A percentile compares a stretch with the other conserved stretches of the same genome.
Conservation (phyloP, 2,113 vertebrate species). For the Takifugu flavidus region DNA sequence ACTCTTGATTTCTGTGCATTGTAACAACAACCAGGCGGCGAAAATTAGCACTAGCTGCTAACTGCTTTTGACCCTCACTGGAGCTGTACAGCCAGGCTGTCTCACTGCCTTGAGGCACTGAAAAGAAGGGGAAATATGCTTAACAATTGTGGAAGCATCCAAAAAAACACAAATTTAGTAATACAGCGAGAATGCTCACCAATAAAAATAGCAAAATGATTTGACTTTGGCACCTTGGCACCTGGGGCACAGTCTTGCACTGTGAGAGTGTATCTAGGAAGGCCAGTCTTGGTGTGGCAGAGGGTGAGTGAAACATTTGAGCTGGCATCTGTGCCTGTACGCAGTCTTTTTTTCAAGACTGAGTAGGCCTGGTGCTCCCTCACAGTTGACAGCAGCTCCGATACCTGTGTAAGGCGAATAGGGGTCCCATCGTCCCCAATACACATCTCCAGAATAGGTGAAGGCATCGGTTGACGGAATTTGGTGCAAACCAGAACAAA, state of each 20-base stretch:
- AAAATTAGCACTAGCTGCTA: conserved; percentile 85
- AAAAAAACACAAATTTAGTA: neutral
- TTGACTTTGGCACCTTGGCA: conserved; percentile 79
- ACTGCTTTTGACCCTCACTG: conserved; percentile 84
- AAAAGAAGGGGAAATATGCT: neutral
- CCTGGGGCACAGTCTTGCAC: conserved; percentile 83
- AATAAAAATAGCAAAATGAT: conserved; percentile 94
- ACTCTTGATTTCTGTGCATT: conserved; percentile 91
- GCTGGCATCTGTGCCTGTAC: conserved; percentile 65
- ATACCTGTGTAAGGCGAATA: conserved; percentile 65
- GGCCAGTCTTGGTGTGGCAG: conserved; percentile 77
- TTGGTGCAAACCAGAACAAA: conserved; percentile 93
- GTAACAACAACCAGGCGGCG: conserved; percentile 82
- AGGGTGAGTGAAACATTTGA: conserved; percentile 79
- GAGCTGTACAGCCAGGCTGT: conserved; percentile 93
- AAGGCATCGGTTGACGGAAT: conserved; percentile 79
- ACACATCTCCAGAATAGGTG: conserved; percentile 86
- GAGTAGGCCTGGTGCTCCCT: conserved; percentile 87
- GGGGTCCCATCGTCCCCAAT: conserved; percentile 83
- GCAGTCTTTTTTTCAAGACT: conserved; percentile 84
- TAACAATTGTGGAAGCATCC: neutral
- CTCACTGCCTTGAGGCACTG: conserved; percentile 94
- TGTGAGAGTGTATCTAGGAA: conserved; percentile 87
- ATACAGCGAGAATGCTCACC: conserved; percentile 74
- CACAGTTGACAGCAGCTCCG: conserved; percentile 79